Base-by-base conservation (phyloP, 2,797 vertebrate species). In the Acipenser transmontanus region DNA sequence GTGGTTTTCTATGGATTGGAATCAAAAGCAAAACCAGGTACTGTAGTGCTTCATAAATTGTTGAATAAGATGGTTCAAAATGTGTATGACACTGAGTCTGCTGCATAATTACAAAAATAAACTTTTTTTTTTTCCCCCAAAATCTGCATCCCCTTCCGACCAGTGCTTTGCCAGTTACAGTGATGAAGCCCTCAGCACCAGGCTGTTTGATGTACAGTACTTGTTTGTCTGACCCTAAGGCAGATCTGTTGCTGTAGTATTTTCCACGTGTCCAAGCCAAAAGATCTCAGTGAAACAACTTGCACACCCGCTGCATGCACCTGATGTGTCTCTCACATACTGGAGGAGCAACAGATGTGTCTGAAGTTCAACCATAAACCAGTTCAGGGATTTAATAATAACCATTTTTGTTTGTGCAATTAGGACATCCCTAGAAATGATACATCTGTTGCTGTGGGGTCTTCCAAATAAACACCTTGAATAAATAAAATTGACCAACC, bases 21-120 rank as follows among this genome's bases (percentile, higher is more conserved):
- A 60, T 61, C 20, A 70, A 61, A 67, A 66, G 69, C 65, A 52
- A 49, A 14, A 8, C 65, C 65, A 62, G 65, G 65, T 64, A 67
- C 34, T 34, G 34, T 34, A 34, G 34, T 47, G 51, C 61, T 48
- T 48, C 57, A 14, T 14, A 49, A 50, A 11, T 17, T 54, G 12
- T 59, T 4, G 61, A 60, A 13, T 49, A 48, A 12, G 60, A 14
- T 62, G 54, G 57, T 52, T 48, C 50, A 20, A 17, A 11, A 67
- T 61, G 66, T 67, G 61, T 50, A 14, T 17, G 49, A 6, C 7
- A 14, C 8, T 57, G 13, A 7, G 5, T 56, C 34, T 57, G 34
- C 34, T 34, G 34, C 34, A 34, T 34, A 34, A 34, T 17, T 17
- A 17, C 17, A 17, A 17, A 17, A 17, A 1, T 17, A 17, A 17